phyloP scores from a whole-genome alignment of 1,140 invertebrate genomes.

The Drosophila fuyamai region DNA sequence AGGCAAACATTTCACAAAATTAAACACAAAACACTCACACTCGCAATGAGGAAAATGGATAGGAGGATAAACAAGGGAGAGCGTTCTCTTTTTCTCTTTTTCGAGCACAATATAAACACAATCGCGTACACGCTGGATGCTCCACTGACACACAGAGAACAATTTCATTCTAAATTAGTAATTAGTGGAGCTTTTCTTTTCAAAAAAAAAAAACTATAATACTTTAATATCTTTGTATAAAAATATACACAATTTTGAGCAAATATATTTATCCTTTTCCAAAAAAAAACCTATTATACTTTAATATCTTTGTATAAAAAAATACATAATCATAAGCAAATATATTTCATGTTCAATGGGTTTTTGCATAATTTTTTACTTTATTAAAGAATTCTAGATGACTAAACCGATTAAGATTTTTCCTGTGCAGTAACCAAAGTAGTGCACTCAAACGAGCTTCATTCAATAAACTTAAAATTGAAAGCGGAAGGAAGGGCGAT shows the following conservation, averaged over 20 bases:
- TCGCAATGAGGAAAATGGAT: constrained; percentile 13
- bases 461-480: constrained; percentile 11
- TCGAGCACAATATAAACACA: constrained; percentile 19
- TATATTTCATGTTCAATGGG: too few relatives aligned
- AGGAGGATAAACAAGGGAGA: constrained; percentile 7
- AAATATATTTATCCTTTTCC: too few relatives aligned
- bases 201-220: too few relatives aligned
- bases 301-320: too few relatives aligned
- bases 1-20: constrained; percentile 63
- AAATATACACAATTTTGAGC: too few relatives aligned
- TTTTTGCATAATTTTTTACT: too few relatives aligned
- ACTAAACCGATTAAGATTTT: too few relatives aligned
- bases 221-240: too few relatives aligned
- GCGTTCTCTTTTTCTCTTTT: neutral
- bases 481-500: neutral
- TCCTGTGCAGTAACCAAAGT: constrained; percentile 9
- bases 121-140: constrained; percentile 5
- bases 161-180: neutral
- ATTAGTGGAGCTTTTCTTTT: too few relatives aligned
- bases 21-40: constrained; percentile 44
- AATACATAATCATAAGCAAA: too few relatives aligned
- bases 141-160: constrained; percentile 3
- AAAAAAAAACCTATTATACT: too few relatives aligned
- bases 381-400: too few relatives aligned
- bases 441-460: constrained; percentile 12